Evolutionary conservation across 2,113 vertebrate species (phyloP).

Genomic region (Onychostruthus taczanowskii): DNA sequence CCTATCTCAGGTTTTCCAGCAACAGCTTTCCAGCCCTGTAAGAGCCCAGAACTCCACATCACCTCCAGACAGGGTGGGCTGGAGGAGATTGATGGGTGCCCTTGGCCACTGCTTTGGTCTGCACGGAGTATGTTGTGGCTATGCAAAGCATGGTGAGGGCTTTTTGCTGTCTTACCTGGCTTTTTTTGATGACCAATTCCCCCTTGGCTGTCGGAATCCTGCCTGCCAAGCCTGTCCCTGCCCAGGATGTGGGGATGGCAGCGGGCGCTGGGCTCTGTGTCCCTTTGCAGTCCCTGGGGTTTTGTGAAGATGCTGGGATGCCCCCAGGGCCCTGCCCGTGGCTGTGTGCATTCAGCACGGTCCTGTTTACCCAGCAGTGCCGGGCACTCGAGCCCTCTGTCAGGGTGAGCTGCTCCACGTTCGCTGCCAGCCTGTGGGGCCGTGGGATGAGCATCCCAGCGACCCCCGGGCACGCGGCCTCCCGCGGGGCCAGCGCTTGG

Average conservation of each 20-base stretch:
- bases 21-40: background rate
- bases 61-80: background rate
- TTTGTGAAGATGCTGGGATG: background rate
- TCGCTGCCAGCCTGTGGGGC: background rate
- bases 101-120: background rate
- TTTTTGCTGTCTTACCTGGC: background rate
- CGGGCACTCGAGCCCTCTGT: background rate
- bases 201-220: accelerated
- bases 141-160: background rate
- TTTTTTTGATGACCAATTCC: background rate
- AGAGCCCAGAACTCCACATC: background rate
- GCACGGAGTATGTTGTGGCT: accelerated
- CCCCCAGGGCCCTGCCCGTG: background rate
- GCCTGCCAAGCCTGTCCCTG: accelerated
- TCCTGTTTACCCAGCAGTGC: background rate
- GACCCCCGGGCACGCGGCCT: background rate
- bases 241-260: background rate
- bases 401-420: background rate
- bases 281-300: background rate
- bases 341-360: accelerated
- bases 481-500: background rate
- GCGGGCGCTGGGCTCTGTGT: accelerated
- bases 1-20: conserved; percentile 32
- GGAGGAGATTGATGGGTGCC: background rate
- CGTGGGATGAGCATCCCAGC: accelerated